Percentiles rank a stretch among this genome's conserved stretches.
These are phyloP conservation scores for Seriola dumerili DNA, from an alignment of 2,113 vertebrate species.

Conservation along the genomic window DNA sequence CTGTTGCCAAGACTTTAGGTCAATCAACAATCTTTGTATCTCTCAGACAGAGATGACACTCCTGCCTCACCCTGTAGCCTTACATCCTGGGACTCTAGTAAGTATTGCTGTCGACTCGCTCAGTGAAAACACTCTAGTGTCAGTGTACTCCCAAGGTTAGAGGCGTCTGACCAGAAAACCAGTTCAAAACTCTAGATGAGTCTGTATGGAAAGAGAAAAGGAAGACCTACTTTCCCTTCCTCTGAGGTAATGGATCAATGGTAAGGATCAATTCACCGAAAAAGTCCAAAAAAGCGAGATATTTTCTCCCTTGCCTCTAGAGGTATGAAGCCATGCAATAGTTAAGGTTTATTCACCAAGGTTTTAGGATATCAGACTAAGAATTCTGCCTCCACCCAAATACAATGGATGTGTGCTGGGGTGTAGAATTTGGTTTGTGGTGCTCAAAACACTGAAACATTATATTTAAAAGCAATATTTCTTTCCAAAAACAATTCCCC, in stretches of 20 bases:
- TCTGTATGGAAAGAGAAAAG: background rate
- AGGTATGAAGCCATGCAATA: background rate
- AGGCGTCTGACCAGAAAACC: conserved; percentile 16
- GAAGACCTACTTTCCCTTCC: background rate
- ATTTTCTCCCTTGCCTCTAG: background rate
- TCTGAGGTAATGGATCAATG: background rate
- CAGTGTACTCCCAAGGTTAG: conserved; percentile 30
- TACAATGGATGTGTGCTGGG: no score
- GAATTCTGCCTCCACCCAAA: no score
- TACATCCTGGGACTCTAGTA: conserved; percentile 86
- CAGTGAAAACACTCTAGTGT: conserved; percentile 28
- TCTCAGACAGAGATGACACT: conserved; percentile 83
- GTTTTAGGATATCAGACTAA: background rate
- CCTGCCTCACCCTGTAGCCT: conserved; percentile 85
- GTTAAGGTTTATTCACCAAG: background rate
- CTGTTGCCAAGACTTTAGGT: conserved; percentile 45
- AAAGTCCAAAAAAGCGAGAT: no score
- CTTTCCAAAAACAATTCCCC: background rate
- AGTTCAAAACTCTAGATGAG: conserved; percentile 21
- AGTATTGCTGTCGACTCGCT: conserved; percentile 60
- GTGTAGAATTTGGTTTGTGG: background rate
- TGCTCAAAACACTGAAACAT: background rate
- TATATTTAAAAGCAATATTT: background rate
- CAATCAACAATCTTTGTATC: conserved; percentile 69
- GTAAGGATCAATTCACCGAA: conserved; percentile 7